These are phyloP conservation scores for Drosophila sturtevanti DNA, from an alignment of 1,140 invertebrate genomes.

Conservation along the genomic window DNA sequence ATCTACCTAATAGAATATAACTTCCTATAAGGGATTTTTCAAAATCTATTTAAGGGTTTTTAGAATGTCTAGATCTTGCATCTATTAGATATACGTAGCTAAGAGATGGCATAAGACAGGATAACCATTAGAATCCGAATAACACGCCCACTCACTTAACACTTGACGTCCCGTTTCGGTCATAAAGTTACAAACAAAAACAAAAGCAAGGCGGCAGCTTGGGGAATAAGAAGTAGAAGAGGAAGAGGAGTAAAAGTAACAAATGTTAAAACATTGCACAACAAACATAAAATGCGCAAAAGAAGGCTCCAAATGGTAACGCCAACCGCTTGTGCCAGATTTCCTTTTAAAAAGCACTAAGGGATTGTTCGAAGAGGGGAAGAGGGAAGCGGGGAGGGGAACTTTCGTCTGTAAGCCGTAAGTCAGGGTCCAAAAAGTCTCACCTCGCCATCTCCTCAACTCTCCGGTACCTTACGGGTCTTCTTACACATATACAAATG, in stretches of 20 bases:
- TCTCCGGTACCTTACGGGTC: neutral
- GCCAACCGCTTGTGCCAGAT: constrained; percentile 54
- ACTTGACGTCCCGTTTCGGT: constrained; percentile 38
- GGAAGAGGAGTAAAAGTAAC: neutral
- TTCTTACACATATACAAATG: constrained; percentile 62
- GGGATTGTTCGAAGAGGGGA: constrained; percentile 38
- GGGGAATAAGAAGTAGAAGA: constrained; percentile 4
- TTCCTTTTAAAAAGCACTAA: constrained; percentile 69
- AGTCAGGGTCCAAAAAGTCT: neutral
- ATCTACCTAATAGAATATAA: too few species aligned
- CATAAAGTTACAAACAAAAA: constrained; percentile 19
- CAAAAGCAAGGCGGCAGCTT: neutral
- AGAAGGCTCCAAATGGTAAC: neutral
- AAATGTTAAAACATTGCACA: constrained; percentile 65
- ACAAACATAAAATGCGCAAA: constrained; percentile 44
- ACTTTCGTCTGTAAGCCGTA: constrained; percentile 17
- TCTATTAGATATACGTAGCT: neutral
- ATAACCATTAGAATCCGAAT: neutral
- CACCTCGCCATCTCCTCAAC: neutral
- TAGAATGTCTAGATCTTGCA: too few species aligned
- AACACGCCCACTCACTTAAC: constrained; percentile 43
- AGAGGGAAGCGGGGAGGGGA: constrained; percentile 18
- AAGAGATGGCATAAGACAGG: neutral
- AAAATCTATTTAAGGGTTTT: too few species aligned
- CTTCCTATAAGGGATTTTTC: too few species aligned